Evolutionary conservation across 2,888 invertebrate species (phyloP), one percentile per base, ranked within the genome.

Genomic region (Listrodromus nycthemerus): DNA sequence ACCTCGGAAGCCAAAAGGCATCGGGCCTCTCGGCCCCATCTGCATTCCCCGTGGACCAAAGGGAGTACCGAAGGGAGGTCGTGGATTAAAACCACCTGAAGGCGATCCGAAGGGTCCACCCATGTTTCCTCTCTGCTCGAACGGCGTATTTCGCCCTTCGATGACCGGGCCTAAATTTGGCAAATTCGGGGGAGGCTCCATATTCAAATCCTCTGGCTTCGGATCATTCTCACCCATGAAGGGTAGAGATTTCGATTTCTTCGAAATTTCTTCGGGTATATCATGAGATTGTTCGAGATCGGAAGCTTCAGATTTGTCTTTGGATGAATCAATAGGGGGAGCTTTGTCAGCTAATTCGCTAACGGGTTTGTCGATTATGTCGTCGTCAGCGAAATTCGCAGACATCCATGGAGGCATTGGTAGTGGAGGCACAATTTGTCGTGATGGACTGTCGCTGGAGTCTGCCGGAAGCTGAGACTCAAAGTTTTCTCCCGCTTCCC

Each of bases 221-320:
- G 91, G 90, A 88, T 93, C 93, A 76, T 91, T 92, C 65, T 91
- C 91, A 0, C 91, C 91, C 92, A 93, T 92, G 50, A 93, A 93
- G 0, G 93, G 93, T 16, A 93, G 81, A 7, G 82, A 89, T 33
- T 92, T 89, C 2, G 88, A 21, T 61, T 90, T 90, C 69, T 88
- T 88, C 10, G 67, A 63, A 7, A 52, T 48, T 24, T 52, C 33
- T 69, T 58, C 24, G 16, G 50, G 27, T 2, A 73, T n/a, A 7
- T 69, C 55, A 16, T 79, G 61, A 13, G 76, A 55, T 30, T 69
- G 24, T 55, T 83, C 78, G 58, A 2, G 5, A 45, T 63, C 19
- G 19, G 33, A 6, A 30, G 37, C n/a, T 10, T 86, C 77, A 16
- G 78, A 30, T 19, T 52, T 58, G 8, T 82, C 79, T 3, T 75